These are phyloP conservation scores for Poeciliopsis presidionis DNA, from an alignment of 2,797 vertebrate genomes.

Conservation along the genomic window DNA sequence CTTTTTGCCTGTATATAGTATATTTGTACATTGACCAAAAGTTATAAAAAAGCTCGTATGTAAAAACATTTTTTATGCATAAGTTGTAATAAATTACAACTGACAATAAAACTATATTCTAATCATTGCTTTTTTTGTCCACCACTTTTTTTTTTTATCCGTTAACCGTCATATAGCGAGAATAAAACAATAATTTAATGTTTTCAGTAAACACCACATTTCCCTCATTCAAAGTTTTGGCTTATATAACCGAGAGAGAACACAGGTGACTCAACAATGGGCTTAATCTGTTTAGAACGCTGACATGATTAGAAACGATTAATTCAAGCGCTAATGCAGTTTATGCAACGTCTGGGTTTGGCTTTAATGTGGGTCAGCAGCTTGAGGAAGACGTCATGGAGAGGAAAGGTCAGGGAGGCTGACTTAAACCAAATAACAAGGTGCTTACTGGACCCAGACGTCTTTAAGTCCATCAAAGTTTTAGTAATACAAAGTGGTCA, in stretches of 20 bases:
- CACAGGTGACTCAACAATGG: conserved; percentile 29
- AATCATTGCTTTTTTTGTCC: conserved; percentile 13
- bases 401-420: conserved; percentile 4
- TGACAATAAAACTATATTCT: conserved; percentile 33
- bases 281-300: conserved; percentile 54
- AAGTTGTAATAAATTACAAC: conserved; percentile 51
- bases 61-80: conserved; percentile 56
- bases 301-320: conserved; percentile 58
- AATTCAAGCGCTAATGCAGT: conserved; percentile 32
- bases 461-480: background rate
- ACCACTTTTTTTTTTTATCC: background rate
- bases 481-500: background rate
- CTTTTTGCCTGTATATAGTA: conserved; percentile 50
- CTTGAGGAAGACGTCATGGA: conserved; percentile 10
- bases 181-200: background rate
- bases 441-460: background rate
- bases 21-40: conserved; percentile 71
- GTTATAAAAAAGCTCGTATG: conserved; percentile 28
- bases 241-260: conserved; percentile 32
- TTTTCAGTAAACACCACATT: background rate
- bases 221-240: background rate
- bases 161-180: background rate
- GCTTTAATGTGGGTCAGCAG: conserved; percentile 39
- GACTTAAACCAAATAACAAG: background rate
- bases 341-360: conserved; percentile 55